Base-by-base conservation (phyloP, 1,140 invertebrate genomes). In the Procambarus virginalis region DNA sequence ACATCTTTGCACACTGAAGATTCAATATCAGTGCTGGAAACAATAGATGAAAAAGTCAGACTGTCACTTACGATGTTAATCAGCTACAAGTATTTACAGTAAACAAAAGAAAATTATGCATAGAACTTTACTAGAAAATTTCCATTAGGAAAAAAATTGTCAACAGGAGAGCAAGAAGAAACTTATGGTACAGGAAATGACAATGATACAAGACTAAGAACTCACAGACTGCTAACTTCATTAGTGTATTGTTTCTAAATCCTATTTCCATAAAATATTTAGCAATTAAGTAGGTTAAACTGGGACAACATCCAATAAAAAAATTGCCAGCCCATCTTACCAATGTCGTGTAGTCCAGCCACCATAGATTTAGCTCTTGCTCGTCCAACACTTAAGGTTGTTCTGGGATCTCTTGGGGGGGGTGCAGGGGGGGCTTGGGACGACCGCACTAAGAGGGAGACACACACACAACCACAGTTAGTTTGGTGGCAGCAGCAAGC, bases 311-410 rank as follows among this genome's bases (percentile, higher is more conserved):
- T 83, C 81, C 20, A 85, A 85, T 49, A 48, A 48, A 48, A 78
- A 1, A 55, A 48, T 3, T 20, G 45, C 46, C 10, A 78, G 20
- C 46, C 46, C n/a, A 51, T 84, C 91, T 91, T 91, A 91, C 91
- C 91, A 73, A 91, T 88, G 68, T 91, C 91, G 10, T 91, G 91
- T 48, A 98, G 94, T 73, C 97, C 97, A 20, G 97, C 97, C 22
- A 98, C 97, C 97, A 98, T 97, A 55, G 97, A 98, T 93, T 97
- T 96, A 68, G 97, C 97, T 91, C 97, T 94, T 20, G 97, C 97
- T 73, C 97, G 95, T 22, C 98, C 97, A 83, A 98, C 97, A 93
- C 97, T 98, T 10, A 99, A 94, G 12, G 98, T 99, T 4, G 98
- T 99, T 93, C 97, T 97, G 9, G 98, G 98, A 94, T 99, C 98